Base-by-base conservation (phyloP, 2,113 vertebrate species). In the Chinchilla lanigera region DNA sequence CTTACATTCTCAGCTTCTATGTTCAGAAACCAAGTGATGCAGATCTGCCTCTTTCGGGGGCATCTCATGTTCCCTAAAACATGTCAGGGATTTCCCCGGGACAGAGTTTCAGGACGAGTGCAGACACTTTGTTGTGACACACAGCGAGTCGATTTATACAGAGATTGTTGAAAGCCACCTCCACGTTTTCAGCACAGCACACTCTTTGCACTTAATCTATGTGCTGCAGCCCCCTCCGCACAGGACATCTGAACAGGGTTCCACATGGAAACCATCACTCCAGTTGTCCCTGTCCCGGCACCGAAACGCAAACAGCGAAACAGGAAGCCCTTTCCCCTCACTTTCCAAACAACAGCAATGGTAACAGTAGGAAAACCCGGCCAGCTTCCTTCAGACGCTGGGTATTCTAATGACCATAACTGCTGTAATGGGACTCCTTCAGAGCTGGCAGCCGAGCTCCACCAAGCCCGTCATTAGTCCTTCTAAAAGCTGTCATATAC, bases 401-500 rank as follows among this genome's bases (percentile, higher is more conserved):
- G 92, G 82, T 85, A 78, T 89, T 81, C 63, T 97, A 96, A 97
- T 96, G 87, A 86, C 90, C 24, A 1, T 97, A 96, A 97, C 97
- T 94, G 87, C 92, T 89, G 56, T 94, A 97, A 97, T 94, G 89
- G 85, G 82, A 50, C 88, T 89, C 65, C 82, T 86, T 95, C 73
- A 91, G 93, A 96, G 96, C 97, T 96, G 96, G 95, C 84, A 95
- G 96, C 97, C 85, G 5, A 86, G 96, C 38, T 95, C 71, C 90
- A 95, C 95, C 96, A 95, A 96, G 87, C 96, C 94, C 73, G 90
- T 97, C 95, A 84, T 82, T 97, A 97, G 56, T 67, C 92, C 94
- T 97, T 98, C 97, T 44, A 2, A 96, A 95, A 92, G 52, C n/a
- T 96, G 96, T 96, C 97, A 97, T 94, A 96, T 65, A 95, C 85